Evolutionary conservation across 2,113 vertebrate genomes (phyloP).

Genomic region (Proteles cristata): DNA sequence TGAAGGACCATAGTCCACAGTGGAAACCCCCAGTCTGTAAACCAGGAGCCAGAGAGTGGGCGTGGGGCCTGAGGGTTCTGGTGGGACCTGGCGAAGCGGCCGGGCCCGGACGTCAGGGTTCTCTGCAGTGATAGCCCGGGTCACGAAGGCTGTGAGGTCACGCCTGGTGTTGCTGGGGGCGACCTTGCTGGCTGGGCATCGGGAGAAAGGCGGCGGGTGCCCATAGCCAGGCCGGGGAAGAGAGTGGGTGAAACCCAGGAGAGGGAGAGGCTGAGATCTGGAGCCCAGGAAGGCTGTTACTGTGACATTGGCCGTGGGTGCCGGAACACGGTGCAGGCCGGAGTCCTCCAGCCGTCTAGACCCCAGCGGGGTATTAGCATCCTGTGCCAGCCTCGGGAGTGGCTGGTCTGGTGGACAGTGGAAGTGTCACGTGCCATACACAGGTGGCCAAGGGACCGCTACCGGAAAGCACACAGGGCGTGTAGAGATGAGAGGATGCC

Average conservation of each 20-base stretch:
- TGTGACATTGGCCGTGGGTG: not conserved
- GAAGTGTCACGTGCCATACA: not conserved
- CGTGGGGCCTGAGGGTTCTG: not conserved
- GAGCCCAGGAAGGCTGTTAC: not conserved
- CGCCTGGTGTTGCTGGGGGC: not conserved
- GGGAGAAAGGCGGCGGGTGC: accelerated
- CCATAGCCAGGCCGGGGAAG: not conserved
- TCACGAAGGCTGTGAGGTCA: not conserved
- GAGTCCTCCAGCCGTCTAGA: not conserved
- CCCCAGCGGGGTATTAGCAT: not conserved
- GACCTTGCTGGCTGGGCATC: not conserved
- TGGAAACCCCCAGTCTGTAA: not conserved
- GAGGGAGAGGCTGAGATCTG: not conserved
- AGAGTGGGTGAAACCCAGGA: not conserved
- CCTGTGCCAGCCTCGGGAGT: not conserved
- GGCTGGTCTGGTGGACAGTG: not conserved
- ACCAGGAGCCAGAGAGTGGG: not conserved
- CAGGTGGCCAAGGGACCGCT: not conserved
- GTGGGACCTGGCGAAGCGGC: not conserved
- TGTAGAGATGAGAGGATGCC: not conserved
- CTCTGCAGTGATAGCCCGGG: not conserved
- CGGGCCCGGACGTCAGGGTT: not conserved
- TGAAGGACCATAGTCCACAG: not conserved
- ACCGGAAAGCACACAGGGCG: accelerated
- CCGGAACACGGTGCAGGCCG: accelerated